Base-by-base conservation (phyloP, 1,140 invertebrate genomes). In the Chionoecetes opilio region DNA sequence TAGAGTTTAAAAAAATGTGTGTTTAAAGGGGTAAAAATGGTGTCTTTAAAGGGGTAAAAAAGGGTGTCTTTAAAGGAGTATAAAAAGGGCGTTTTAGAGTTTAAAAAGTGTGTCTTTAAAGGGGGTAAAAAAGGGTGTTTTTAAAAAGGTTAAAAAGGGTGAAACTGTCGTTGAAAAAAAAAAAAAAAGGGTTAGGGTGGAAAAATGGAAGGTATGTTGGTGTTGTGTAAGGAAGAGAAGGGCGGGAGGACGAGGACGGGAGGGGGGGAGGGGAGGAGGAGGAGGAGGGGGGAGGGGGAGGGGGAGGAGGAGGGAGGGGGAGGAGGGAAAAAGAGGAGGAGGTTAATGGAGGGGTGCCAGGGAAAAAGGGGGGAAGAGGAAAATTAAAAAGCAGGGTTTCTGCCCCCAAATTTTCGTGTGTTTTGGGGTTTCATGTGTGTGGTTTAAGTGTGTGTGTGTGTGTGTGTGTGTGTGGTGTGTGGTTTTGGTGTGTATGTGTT, bases 401-500 rank as follows among this genome's bases (percentile, higher is more conserved):
- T 75, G 0, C 0, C 63, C 63, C n/a, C 63, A 75, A n/a, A 75
- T 14, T n/a, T 17, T 75, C 63, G 21, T 75, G 63, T 75, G 8
- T 75, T 26, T 75, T 75, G 63, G 63, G 21, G 26, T 38, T 89
- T 29, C 41, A 38, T 89, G 34, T 89, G 34, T 37, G 34, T n/a
- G n/a, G n/a, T 89, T n/a, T 89, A 38, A 14, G 34, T 88, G 41
- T 88, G 41, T 88, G 41, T 88, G 41, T 88, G 41, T 88, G 41
- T 88, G 41, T 38, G 41, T 38, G 41, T 38, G 32, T 38, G 41
- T 35, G 41, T 2, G n/a, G 85, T 87, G 85, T 87, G 85, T 87
- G 85, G n/a, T n/a, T n/a, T 32, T n/a, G 29, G 85, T 29, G 85
- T 86, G 26, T 86, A 9, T 17, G 85, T 86, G 85, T 86, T n/a